Evolutionary conservation across 2,113 vertebrate genomes (phyloP).

Genomic region (human): DNA sequence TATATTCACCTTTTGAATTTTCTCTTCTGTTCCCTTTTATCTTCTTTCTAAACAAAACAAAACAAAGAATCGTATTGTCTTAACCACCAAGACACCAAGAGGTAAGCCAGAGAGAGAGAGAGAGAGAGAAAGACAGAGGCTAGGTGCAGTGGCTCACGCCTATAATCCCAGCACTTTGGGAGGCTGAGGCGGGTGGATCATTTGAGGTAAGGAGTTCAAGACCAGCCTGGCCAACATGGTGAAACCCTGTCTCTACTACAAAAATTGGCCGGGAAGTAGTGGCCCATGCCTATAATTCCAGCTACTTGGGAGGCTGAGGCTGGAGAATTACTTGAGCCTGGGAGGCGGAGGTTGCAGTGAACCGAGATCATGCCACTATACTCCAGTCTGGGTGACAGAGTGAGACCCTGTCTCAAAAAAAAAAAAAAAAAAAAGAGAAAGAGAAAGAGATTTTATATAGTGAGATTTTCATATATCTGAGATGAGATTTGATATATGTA

Average conservation of each 20-base stretch:
- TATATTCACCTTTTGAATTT: too few relatives aligned
- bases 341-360: neutral
- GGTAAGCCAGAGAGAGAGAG: neutral
- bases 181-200: neutral
- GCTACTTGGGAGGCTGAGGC: neutral
- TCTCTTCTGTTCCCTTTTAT: too few relatives aligned
- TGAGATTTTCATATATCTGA: neutral
- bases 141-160: too few relatives aligned
- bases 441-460: neutral
- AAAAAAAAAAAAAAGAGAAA: too few relatives aligned
- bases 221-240: neutral
- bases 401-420: neutral
- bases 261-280: neutral
- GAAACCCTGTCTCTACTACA: neutral
- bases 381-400: neutral
- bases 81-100: neutral
- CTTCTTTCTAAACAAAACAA: too few relatives aligned
- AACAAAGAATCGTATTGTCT: neutral
- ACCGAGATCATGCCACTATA: neutral
- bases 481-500: neutral
- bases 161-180: neutral
- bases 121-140: neutral
- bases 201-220: neutral
- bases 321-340: neutral
- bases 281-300: neutral